phyloP scores from a whole-genome alignment of 2,113 vertebrate species.

The Rhegmatorhina hoffmannsi region DNA sequence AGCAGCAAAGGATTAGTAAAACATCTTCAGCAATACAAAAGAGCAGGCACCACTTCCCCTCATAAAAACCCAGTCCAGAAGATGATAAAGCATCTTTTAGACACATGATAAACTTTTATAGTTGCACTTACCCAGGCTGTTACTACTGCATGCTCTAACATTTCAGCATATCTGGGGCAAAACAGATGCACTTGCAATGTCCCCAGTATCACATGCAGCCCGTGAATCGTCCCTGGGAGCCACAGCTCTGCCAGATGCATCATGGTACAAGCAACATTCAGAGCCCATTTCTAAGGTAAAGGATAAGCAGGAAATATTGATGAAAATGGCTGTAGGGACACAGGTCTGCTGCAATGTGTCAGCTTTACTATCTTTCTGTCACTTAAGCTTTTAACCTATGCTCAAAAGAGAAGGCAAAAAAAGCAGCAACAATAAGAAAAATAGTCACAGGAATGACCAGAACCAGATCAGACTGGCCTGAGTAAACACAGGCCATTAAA shows the following conservation, averaged over 20 bases:
- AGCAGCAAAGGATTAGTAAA: background rate
- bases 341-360: background rate
- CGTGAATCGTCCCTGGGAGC: background rate
- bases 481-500: background rate
- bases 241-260: background rate
- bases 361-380: background rate
- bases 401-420: background rate
- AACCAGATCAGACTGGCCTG: background rate
- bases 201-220: fast-evolving
- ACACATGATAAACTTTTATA: background rate
- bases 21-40: background rate
- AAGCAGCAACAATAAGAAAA: background rate
- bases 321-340: background rate
- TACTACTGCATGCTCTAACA: background rate
- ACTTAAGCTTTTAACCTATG: background rate
- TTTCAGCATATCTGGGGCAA: background rate
- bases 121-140: background rate
- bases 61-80: background rate
- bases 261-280: background rate
- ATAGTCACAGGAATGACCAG: background rate
- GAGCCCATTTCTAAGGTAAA: background rate
- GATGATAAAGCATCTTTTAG: background rate
- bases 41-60: background rate
- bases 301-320: background rate
- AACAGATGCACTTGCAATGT: background rate